Conservation (phyloP, 2,888 invertebrate species). For the Strigamia transsilvanica region DNA sequence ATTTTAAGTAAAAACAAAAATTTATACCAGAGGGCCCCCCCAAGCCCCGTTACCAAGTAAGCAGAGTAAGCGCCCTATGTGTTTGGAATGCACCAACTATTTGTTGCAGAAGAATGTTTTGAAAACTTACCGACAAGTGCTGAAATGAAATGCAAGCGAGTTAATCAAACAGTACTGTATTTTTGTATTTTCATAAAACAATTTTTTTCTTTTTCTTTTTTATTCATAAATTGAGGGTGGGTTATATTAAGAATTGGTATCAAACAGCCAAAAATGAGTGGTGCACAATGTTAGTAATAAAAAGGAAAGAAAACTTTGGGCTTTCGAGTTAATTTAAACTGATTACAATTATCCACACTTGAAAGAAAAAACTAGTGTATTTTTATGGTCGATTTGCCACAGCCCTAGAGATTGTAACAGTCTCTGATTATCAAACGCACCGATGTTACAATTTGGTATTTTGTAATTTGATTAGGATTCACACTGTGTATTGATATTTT, state of each 20-base stretch:
- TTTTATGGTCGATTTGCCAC: background rate
- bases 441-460: background rate
- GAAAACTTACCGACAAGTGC: too few species aligned
- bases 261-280: conserved; percentile 20
- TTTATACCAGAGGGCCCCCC: too few species aligned
- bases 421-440: conserved; percentile 32
- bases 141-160: too few species aligned
- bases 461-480: too few species aligned
- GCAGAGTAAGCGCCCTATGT: too few species aligned
- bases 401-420: conserved; percentile 21
- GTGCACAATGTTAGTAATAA: conserved; percentile 7
- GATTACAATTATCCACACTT: background rate
- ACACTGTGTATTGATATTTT: too few species aligned
- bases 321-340: background rate
- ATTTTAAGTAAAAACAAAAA: too few species aligned
- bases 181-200: background rate
- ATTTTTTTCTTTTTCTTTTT: background rate
- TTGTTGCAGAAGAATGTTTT: too few species aligned
- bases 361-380: background rate
- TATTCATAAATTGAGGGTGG: conserved; percentile 17
- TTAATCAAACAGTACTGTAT: too few species aligned
- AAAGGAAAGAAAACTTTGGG: conserved; percentile 2
- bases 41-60: too few species aligned
- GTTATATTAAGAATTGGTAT: conserved; percentile 33
- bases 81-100: too few species aligned